Percentiles rank a stretch among this genome's conserved stretches.
These are phyloP conservation scores for Otolemur garnettii DNA, from an alignment of 2,113 vertebrate genomes.

Conservation along the genomic window DNA sequence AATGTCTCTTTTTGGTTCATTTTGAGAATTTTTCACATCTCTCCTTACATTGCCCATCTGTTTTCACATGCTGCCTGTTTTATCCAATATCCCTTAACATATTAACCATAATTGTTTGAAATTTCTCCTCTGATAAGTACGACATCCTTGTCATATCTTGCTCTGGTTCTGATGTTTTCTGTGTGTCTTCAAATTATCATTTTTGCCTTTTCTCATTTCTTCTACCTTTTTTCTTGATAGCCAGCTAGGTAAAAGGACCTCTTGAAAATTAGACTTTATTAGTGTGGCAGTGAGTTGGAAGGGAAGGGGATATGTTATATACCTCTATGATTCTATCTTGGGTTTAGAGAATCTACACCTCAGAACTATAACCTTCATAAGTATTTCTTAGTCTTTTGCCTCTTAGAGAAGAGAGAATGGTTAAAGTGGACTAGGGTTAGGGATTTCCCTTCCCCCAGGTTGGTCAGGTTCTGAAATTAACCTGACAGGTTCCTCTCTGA, in stretches of 20 bases:
- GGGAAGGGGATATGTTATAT: background rate
- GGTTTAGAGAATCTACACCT: background rate
- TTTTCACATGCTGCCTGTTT: background rate
- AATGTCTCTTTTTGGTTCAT: background rate
- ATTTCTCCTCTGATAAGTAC: background rate
- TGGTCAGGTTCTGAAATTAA: background rate
- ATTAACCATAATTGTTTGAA: background rate
- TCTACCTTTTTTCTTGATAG: background rate
- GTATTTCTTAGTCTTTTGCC: background rate
- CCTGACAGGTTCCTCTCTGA: background rate
- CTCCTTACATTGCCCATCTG: background rate
- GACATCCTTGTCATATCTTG: background rate
- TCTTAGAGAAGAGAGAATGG: background rate
- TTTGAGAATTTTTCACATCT: background rate
- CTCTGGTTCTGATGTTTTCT: background rate
- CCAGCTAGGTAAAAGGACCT: background rate
- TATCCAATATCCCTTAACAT: background rate
- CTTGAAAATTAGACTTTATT: background rate
- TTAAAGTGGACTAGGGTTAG: too few relatives aligned
- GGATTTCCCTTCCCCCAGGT: background rate
- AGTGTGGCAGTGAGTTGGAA: background rate
- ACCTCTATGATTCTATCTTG: background rate
- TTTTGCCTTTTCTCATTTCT: background rate
- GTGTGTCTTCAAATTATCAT: background rate
- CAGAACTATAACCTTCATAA: background rate